These are phyloP conservation scores for Plutomurus gul DNA, from an alignment of 1,140 invertebrate species.

Conservation along the genomic window DNA sequence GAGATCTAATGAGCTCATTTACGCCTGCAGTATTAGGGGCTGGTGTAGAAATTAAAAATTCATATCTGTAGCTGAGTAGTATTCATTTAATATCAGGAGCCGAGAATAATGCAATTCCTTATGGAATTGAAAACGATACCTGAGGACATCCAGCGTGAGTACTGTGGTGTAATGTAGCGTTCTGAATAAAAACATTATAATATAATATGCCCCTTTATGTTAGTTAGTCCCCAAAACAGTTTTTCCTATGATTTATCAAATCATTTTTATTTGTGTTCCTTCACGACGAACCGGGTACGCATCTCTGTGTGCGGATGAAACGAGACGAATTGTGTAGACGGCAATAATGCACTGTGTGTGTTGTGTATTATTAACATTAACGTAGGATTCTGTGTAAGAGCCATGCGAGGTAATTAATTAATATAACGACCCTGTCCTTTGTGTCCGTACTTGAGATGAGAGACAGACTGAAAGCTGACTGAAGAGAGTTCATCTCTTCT, in stretches of 20 bases:
- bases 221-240: no score
- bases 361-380: neutral
- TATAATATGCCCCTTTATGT: neutral
- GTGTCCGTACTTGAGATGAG: constrained; percentile 36
- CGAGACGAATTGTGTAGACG: neutral
- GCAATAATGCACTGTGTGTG: constrained; percentile 14
- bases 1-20: constrained; percentile 45
- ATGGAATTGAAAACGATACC: constrained; percentile 23
- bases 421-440: constrained; percentile 40
- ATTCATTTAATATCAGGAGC: constrained; percentile 2
- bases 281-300: neutral
- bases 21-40: constrained; percentile 35
- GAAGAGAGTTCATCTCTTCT: constrained; percentile 15
- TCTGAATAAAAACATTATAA: neutral
- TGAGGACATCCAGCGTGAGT: neutral
- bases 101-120: constrained; percentile 22
- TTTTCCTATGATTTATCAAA: constrained; percentile 18
- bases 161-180: neutral
- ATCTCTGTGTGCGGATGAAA: neutral
- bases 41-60: constrained; percentile 40
- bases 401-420: constrained; percentile 46
- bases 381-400: neutral
- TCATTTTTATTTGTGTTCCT: constrained; percentile 23
- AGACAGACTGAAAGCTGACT: neutral
- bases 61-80: neutral